phyloP scores from a whole-genome alignment of 1,140 invertebrate species.

The Dysdera silvatica region DNA sequence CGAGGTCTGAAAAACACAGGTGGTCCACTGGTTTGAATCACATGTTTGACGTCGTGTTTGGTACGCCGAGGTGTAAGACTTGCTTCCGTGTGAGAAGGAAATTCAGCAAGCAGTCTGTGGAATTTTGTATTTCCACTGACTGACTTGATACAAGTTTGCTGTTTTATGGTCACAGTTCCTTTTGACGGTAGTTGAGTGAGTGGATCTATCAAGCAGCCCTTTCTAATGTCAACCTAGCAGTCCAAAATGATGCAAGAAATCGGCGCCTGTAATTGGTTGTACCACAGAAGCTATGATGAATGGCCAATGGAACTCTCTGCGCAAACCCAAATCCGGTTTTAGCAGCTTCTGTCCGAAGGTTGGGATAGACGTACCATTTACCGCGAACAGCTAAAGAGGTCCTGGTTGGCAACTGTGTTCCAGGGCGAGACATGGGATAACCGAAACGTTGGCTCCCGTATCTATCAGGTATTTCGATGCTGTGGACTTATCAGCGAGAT shows the following conservation, averaged over 20 bases:
- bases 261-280: constrained; percentile 17
- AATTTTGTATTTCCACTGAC: neutral
- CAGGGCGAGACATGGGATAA: no score
- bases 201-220: neutral
- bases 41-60: no score
- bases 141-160: neutral
- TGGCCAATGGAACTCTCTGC: neutral
- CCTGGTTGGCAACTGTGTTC: no score
- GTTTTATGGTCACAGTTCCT: neutral
- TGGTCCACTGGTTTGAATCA: no score
- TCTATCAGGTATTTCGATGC: no score
- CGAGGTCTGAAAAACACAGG: no score
- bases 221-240: neutral
- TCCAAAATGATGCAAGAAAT: constrained; percentile 8
- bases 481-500: no score
- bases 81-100: neutral
- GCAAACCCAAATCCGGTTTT: neutral
- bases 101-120: neutral
- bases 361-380: no score
- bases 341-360: no score
- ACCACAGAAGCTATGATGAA: constrained; percentile 6
- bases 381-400: no score
- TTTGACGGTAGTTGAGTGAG: neutral
- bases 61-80: neutral
- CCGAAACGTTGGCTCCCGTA: no score